A percentile compares a stretch with the other conserved stretches of the same genome.
These are phyloP conservation scores for Azemiops feae DNA, from an alignment of 2,113 vertebrate species.

Conservation along the genomic window DNA sequence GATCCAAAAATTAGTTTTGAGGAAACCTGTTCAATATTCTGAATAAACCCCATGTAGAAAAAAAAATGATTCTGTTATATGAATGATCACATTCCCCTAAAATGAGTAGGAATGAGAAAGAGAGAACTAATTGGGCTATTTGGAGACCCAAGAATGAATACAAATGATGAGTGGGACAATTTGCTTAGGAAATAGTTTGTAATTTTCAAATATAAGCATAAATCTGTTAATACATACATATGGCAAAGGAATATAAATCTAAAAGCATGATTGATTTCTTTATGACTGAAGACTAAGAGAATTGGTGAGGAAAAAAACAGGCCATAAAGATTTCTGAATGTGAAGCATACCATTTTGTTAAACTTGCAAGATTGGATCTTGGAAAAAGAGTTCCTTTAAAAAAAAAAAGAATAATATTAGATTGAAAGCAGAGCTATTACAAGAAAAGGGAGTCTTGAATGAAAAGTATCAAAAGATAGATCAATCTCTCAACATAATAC, in stretches of 20 bases:
- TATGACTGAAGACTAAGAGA: neutral
- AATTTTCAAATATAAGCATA: neutral
- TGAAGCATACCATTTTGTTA: neutral
- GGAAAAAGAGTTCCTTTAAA: neutral
- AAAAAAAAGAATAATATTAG: neutral
- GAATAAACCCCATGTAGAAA: neutral
- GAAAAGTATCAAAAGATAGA: neutral
- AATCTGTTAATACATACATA: neutral
- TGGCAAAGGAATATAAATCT: neutral
- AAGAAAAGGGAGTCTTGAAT: neutral
- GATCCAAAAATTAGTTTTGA: neutral
- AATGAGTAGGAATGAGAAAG: neutral
- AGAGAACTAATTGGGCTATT: neutral
- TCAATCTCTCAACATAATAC: neutral
- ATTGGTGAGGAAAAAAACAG: neutral
- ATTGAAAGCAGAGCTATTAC: neutral
- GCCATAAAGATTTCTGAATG: neutral
- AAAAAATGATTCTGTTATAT: neutral
- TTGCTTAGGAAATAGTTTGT: neutral
- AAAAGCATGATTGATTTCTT: neutral
- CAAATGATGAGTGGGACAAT: neutral
- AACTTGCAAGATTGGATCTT: neutral
- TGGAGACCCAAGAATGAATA: neutral
- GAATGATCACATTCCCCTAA: neutral
- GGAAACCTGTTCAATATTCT: neutral